phyloP scores from a whole-genome alignment of 30 jellyfish, hydroid and myxozoan species.

The Sanderia malayensis region DNA sequence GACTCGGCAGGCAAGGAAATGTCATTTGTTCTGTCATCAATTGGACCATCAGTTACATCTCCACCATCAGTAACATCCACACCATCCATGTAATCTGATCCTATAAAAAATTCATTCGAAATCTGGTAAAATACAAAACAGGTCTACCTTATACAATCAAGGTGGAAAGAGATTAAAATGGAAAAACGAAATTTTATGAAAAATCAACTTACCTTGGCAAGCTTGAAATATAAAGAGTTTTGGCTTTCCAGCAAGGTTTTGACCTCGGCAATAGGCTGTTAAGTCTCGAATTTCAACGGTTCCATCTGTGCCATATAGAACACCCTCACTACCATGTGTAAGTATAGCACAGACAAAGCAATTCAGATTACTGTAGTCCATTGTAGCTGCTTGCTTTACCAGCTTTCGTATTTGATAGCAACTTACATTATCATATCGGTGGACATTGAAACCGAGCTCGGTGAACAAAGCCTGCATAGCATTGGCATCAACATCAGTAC shows the following conservation, averaged over 20 bases:
- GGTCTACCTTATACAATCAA: too few species aligned
- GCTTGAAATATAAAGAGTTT: slow-evolving; percentile 91
- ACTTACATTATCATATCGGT: slow-evolving; percentile 59
- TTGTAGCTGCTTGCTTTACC: slow-evolving; percentile 64
- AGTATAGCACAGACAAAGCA: slow-evolving; percentile 74
- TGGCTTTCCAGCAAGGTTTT: slow-evolving; percentile 89
- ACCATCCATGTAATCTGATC: slow-evolving; percentile 95
- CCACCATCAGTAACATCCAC: slow-evolving; percentile 44
- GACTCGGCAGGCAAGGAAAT: slow-evolving; percentile 91
- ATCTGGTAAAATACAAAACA: too few species aligned
- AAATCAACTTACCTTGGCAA: slow-evolving; percentile 92
- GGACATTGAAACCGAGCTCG: slow-evolving; percentile 80
- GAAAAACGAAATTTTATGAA: too few species aligned
- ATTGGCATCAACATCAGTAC: slow-evolving; percentile 94
- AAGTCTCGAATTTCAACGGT: slow-evolving; percentile 82
- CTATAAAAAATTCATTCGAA: too few species aligned
- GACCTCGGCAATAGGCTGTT: slow-evolving; percentile 81
- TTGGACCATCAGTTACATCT: slow-evolving; percentile 78
- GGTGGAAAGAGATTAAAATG: too few species aligned
- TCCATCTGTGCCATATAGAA: slow-evolving; percentile 93
- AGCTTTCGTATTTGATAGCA: slow-evolving; percentile 74
- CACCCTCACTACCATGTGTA: slow-evolving; percentile 99
- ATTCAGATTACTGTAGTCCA: slow-evolving; percentile 46
- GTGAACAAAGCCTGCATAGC: slow-evolving; percentile 64
- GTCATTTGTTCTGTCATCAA: slow-evolving; percentile 81